Conservation (phyloP, 2,113 vertebrate genomes). For the Hystrix brachyura region DNA sequence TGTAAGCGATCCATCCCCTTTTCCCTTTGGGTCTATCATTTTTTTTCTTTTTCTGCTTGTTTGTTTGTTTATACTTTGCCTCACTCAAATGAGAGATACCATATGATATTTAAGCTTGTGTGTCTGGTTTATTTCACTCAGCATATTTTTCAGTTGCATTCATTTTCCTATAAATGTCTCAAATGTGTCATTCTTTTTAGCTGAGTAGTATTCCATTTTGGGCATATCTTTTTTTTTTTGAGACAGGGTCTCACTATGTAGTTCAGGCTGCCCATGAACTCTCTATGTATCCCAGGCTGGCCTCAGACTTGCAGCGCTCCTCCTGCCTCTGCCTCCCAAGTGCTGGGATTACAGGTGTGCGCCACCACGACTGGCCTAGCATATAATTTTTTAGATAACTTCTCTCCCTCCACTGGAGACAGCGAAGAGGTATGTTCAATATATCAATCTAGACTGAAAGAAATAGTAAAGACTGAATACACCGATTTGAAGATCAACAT, state of each 20-base stretch:
- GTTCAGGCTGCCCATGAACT: no score
- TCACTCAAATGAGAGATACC: neutral
- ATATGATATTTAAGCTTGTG: neutral
- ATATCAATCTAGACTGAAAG: neutral
- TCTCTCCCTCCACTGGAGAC: neutral
- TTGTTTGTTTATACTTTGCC: neutral
- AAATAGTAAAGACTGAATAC: neutral
- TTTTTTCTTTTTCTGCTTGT: neutral
- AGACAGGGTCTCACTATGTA: no score
- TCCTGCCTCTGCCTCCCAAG: no score
- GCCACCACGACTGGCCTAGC: no score
- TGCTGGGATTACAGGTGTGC: no score
- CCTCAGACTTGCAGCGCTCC: no score
- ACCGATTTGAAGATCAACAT: neutral
- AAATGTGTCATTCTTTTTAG: neutral
- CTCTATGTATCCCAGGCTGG: no score
- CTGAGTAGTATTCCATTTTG: neutral
- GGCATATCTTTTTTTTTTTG: neutral
- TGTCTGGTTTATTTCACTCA: neutral
- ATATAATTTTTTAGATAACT: neutral
- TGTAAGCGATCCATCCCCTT: neutral
- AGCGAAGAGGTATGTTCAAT: neutral
- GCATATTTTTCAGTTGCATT: neutral
- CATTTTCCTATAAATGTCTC: neutral
- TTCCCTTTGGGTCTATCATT: neutral